A percentile compares a stretch with the other conserved stretches of the same genome.
Evolutionary conservation across 2,113 vertebrate species (phyloP).

Genomic region (Egretta garzetta): DNA sequence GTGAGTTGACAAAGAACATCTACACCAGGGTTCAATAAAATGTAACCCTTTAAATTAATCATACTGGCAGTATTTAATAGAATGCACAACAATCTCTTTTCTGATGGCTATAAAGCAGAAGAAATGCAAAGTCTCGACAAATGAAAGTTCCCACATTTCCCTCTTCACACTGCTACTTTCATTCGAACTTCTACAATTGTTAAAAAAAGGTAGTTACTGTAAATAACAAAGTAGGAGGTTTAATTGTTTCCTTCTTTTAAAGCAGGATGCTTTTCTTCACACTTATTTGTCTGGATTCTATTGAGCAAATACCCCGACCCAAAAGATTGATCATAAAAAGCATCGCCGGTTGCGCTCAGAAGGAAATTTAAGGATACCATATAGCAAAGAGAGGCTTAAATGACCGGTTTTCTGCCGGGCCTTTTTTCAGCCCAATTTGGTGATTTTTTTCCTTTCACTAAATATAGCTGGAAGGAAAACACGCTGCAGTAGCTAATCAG

Average conservation of each 20-base stretch:
- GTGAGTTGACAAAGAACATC: conserved; percentile 80
- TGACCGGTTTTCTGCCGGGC: conserved; percentile 20
- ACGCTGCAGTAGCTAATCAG: background rate
- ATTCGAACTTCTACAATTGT: conserved; percentile 71
- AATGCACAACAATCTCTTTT: conserved; percentile 82
- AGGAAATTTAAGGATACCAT: conserved; percentile 57
- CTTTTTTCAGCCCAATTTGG: conserved; percentile 39
- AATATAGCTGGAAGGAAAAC: conserved; percentile 33
- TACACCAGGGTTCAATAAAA: conserved; percentile 80
- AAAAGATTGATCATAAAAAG: conserved; percentile 62
- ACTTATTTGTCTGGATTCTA: conserved; percentile 54
- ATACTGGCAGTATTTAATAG: conserved; percentile 84
- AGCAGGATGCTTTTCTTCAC: conserved; percentile 60
- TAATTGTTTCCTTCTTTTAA: conserved; percentile 70
- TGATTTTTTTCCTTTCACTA: conserved; percentile 1
- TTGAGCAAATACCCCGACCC: conserved; percentile 54
- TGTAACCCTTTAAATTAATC: conserved; percentile 86
- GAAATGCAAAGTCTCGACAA: conserved; percentile 75
- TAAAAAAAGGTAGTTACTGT: conserved; percentile 75
- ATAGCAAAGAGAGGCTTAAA: conserved; percentile 45
- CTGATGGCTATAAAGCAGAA: conserved; percentile 76
- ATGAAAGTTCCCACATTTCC: conserved; percentile 80
- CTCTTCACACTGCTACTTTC: conserved; percentile 75
- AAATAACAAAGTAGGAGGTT: conserved; percentile 75
- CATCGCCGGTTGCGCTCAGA: conserved; percentile 42